phyloP scores from a whole-genome alignment of 2,888 invertebrate species.

The Tetrapedia diversipes region DNA sequence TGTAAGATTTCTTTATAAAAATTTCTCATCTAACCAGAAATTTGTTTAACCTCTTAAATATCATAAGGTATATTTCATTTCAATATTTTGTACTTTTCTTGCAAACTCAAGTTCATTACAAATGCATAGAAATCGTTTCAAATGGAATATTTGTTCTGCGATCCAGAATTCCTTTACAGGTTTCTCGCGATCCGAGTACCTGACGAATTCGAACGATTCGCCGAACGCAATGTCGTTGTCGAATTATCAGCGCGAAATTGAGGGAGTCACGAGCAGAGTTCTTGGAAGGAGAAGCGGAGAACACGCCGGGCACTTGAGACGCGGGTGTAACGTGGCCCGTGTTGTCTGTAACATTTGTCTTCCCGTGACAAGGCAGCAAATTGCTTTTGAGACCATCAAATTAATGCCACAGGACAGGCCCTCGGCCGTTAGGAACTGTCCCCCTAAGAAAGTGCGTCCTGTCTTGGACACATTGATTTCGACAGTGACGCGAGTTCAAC shows the following conservation, averaged over 20 bases:
- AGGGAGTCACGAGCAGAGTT: slow-evolving; percentile 2
- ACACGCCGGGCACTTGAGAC: slow-evolving; percentile 23
- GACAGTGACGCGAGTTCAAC: rapidly evolving
- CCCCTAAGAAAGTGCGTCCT: slow-evolving; percentile 49
- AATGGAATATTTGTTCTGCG: neutral
- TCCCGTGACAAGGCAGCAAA: slow-evolving; percentile 71
- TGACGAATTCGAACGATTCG: slow-evolving; percentile 31
- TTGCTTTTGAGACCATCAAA: slow-evolving; percentile 71
- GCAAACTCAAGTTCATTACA: too few species aligned
- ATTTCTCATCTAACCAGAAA: too few species aligned
- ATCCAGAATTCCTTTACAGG: too few species aligned
- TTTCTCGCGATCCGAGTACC: slow-evolving; percentile 6
- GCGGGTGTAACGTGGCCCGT: slow-evolving; percentile 39
- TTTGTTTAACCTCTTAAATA: too few species aligned
- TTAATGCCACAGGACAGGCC: slow-evolving; percentile 59
- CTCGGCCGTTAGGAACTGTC: slow-evolving; percentile 49
- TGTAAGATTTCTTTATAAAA: too few species aligned
- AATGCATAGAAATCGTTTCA: too few species aligned
- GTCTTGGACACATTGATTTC: slow-evolving; percentile 9
- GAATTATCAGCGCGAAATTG: slow-evolving; percentile 58
- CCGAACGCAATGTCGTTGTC: slow-evolving; percentile 24
- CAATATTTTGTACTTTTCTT: too few species aligned
- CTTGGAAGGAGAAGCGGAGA: slow-evolving; percentile 30
- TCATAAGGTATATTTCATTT: too few species aligned
- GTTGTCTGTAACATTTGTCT: slow-evolving; percentile 68